phyloP scores from a whole-genome alignment of 53 echinoderm and acorn worm species.

The Henricia sp. region DNA sequence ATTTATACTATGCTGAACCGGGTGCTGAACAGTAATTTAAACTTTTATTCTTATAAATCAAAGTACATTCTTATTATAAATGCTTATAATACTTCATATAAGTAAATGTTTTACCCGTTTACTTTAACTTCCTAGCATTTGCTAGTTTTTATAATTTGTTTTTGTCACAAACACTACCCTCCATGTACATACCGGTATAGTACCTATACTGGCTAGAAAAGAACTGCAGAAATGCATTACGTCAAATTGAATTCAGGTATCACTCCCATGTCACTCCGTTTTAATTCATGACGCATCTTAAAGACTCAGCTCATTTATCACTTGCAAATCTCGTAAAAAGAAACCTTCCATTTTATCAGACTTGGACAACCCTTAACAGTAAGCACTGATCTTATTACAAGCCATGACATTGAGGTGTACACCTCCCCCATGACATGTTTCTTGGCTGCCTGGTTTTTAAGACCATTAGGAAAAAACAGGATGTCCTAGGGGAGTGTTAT shows the following conservation, averaged over 20 bases:
- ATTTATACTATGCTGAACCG: no score
- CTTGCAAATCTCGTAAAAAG: slow-evolving; percentile 7
- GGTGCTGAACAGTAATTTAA: no score
- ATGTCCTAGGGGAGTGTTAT: background rate
- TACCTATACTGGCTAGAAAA: no score
- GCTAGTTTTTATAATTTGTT: no score
- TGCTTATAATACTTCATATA: no score
- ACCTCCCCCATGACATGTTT: background rate
- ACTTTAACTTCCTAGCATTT: no score
- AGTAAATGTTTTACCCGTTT: no score
- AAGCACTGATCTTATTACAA: slow-evolving; percentile 27
- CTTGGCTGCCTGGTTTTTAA: slow-evolving; percentile 1
- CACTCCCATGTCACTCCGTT: background rate
- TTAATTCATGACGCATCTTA: slow-evolving; percentile 34
- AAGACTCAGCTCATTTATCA: slow-evolving; percentile 4
- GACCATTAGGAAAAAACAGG: slow-evolving; percentile 8
- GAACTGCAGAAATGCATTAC: no score
- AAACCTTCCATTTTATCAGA: slow-evolving; percentile 22
- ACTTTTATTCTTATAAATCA: no score
- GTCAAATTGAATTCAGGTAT: background rate
- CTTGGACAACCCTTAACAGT: background rate
- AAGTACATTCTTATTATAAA: no score
- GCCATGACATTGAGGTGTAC: slow-evolving; percentile 2
- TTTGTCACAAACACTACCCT: no score
- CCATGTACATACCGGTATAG: no score